These are phyloP conservation scores for Lomographa bimaculata DNA, from an alignment of 2,888 invertebrate genomes.

Conservation along the genomic window DNA sequence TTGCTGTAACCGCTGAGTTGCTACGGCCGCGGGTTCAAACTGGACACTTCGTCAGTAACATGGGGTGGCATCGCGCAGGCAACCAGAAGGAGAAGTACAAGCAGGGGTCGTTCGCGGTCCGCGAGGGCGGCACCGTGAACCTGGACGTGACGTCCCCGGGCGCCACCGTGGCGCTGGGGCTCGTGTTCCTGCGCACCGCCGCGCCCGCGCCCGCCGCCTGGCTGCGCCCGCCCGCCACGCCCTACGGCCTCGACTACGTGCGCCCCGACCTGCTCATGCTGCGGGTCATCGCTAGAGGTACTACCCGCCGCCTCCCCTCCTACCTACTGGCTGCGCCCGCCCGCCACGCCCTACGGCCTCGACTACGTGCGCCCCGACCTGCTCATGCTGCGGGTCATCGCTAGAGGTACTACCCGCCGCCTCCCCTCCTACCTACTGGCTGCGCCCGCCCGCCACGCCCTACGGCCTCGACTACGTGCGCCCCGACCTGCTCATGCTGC, in stretches of 20 bases:
- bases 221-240: slow-evolving; percentile 95
- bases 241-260: slow-evolving; percentile 95
- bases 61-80: too few relatives aligned
- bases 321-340: slow-evolving; percentile 95
- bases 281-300: slow-evolving; percentile 90
- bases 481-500: slow-evolving; percentile 94
- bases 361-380: slow-evolving; percentile 97
- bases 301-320: slow-evolving; percentile 91
- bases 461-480: slow-evolving; percentile 95
- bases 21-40: too few relatives aligned
- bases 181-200: slow-evolving; percentile 94
- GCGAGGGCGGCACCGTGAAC: slow-evolving; percentile 95
- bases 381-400: slow-evolving; percentile 90
- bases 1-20: too few relatives aligned
- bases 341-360: slow-evolving; percentile 94
- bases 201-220: slow-evolving; percentile 94
- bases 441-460: slow-evolving; percentile 94
- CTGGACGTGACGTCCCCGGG: slow-evolving; percentile 98
- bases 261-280: slow-evolving; percentile 95
- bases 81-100: slow-evolving; percentile 95
- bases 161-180: slow-evolving; percentile 96
- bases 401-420: slow-evolving; percentile 90
- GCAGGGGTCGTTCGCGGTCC: slow-evolving; percentile 92
- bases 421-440: slow-evolving; percentile 94
- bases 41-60: too few relatives aligned